Percentiles rank a stretch among this genome's conserved stretches.
phyloP scores from a whole-genome alignment of 2,888 invertebrate species.

The Conus canariensis region DNA sequence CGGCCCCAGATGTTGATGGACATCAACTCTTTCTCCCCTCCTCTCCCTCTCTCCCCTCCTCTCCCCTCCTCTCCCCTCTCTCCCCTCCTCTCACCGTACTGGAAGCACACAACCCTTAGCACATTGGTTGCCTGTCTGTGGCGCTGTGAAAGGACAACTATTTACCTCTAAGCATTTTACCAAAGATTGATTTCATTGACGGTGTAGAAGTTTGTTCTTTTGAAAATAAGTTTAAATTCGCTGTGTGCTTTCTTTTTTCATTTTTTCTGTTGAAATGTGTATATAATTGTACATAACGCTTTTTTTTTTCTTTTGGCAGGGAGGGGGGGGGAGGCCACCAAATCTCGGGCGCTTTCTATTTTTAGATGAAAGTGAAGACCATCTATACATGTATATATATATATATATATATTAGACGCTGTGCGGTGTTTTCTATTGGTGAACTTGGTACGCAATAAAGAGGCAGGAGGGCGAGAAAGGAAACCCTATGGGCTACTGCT shows the following conservation, averaged over 20 bases:
- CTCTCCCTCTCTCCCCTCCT: not conserved
- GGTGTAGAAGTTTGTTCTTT: not conserved
- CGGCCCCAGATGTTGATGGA: not conserved
- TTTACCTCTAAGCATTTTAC: slow-evolving; percentile 32
- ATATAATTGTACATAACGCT: not conserved
- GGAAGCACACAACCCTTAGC: not conserved
- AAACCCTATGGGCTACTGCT: no score
- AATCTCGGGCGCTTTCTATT: not conserved
- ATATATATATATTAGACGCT: not conserved
- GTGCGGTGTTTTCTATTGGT: not conserved
- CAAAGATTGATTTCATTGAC: slow-evolving; percentile 26
- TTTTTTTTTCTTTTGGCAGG: not conserved
- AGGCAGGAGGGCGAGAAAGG: not conserved
- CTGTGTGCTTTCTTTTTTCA: not conserved
- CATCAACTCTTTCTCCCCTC: not conserved
- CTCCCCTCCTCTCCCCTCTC: not conserved
- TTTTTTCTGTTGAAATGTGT: not conserved
- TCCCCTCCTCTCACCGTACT: not conserved
- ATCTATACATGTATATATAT: no score
- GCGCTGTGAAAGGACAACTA: not conserved
- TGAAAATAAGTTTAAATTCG: not conserved
- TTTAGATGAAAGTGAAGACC: not conserved
- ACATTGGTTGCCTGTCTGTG: not conserved
- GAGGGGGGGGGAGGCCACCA: not conserved
- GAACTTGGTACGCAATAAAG: not conserved